Conservation (phyloP, 2,888 invertebrate genomes). For the Parnassius orleans region DNA sequence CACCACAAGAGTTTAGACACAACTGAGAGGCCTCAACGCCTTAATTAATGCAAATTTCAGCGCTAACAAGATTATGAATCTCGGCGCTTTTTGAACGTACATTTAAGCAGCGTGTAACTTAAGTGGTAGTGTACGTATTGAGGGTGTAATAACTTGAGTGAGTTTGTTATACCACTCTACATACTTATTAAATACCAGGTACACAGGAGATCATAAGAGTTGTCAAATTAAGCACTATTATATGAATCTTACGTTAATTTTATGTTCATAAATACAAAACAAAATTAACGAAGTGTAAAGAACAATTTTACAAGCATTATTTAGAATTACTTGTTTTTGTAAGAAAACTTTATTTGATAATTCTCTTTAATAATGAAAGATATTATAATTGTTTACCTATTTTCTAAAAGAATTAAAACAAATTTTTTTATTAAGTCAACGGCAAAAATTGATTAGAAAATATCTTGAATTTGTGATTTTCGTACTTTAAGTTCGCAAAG, state of each 20-base stretch:
- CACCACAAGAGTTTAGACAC: slow-evolving; percentile 63
- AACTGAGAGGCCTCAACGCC: slow-evolving; percentile 66
- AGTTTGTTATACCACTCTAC: slow-evolving; percentile 29
- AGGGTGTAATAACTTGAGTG: slow-evolving; percentile 38
- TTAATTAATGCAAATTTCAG: slow-evolving; percentile 82
- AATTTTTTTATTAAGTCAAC: too few relatives aligned
- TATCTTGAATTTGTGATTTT: too few relatives aligned
- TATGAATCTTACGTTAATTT: slow-evolving; percentile 8
- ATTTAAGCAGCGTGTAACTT: slow-evolving; percentile 54
- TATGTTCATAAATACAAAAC: slow-evolving; percentile 10
- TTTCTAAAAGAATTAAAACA: too few relatives aligned
- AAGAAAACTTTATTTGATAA: too few relatives aligned
- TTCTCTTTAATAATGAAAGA: too few relatives aligned
- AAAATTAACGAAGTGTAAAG: slow-evolving; percentile 16
- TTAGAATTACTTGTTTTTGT: neutral
- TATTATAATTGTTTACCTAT: too few relatives aligned
- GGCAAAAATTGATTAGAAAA: too few relatives aligned
- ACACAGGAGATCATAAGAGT: slow-evolving; percentile 28
- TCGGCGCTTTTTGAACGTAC: slow-evolving; percentile 70
- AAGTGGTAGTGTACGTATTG: slow-evolving; percentile 54
- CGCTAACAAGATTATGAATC: slow-evolving; percentile 81
- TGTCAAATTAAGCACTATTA: slow-evolving; percentile 21
- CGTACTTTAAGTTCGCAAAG: too few relatives aligned
- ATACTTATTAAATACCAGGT: slow-evolving; percentile 29
- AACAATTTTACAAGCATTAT: slow-evolving; percentile 3